Base-by-base conservation (phyloP, 2,888 invertebrate species). In the Polia nebulosa region DNA sequence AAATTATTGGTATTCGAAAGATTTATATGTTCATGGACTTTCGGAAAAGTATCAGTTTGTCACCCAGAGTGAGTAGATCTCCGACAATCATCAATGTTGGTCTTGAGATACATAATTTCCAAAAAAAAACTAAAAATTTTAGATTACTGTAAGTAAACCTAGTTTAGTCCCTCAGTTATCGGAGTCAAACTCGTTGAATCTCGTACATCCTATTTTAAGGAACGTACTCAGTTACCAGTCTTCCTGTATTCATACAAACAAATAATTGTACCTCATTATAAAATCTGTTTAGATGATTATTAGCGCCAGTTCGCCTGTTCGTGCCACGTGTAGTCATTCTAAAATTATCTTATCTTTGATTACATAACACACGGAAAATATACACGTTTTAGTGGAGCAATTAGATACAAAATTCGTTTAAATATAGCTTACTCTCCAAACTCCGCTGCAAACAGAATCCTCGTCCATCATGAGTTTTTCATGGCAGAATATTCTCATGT, bases 401-500 rank as follows among this genome's bases (percentile, higher is more conserved):
- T 32, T 3, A 8, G 17, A 32, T 29, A 22, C 7, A 25, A n/a
- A 57, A 13, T 11, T 4, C 9, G 15, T 20, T 29, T 7, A 29
- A 51, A 2, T 0, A 25, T 20, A 27, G 34, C 27, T 36, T 27
- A 15, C 17, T 13, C 17, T 22, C 11, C 34, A 13, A 7, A 11
- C 22, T 27, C 13, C n/a, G 8, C 11, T 13, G 22, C 41, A 25
- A 20, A 44, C 15, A 11, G 41, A 15, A 15, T 15, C 3, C 17
- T 15, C 39, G 25, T 6, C 17, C 2, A 13, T 13, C 13, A 34
- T 20, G 39, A 41, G 25, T 6, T 13, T 52, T 29, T 68, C n/a
- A 47, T 32, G 47, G 32, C 17, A 6, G 13, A 71, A 52, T 60
- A 60, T 44, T 44, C 17, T 36, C 20, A 29, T 20, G 49, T 71